Evolutionary conservation across 1,140 invertebrate genomes (phyloP).

Genomic region (Pentalonia nigronervosa): DNA sequence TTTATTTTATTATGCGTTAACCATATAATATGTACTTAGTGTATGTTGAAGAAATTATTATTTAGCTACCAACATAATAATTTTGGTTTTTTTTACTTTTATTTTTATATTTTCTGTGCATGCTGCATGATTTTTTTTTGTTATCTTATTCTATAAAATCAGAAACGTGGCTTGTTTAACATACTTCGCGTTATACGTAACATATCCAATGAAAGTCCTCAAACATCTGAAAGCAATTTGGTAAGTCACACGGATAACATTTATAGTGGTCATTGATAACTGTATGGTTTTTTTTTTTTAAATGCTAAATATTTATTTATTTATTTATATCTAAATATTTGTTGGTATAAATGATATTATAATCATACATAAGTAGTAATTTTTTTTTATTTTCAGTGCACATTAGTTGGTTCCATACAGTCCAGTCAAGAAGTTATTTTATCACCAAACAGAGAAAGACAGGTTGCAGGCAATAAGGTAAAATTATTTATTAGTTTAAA

Average conservation of each 20-base stretch:
- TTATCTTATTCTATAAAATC: constrained; percentile 41
- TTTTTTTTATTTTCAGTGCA: constrained; percentile 70
- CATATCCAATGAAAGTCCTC: constrained; percentile 40
- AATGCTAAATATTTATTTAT: too few relatives aligned
- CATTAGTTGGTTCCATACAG: constrained; percentile 88
- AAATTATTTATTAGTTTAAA: not conserved
- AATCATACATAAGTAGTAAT: not conserved
- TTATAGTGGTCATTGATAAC: constrained; percentile 16
- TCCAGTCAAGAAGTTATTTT: constrained; percentile 88
- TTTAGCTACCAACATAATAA: not conserved
- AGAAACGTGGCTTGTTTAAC: constrained; percentile 53
- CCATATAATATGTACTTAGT: not conserved
- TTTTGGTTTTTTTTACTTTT: not conserved
- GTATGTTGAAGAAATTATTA: not conserved
- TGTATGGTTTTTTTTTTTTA: not conserved
- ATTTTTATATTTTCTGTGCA: constrained; percentile 41
- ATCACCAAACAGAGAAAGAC: constrained; percentile 86
- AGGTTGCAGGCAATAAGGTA: constrained; percentile 66
- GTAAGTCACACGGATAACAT: constrained; percentile 45
- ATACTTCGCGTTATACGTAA: constrained; percentile 55
- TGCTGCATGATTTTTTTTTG: constrained; percentile 45
- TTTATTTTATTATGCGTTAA: not conserved
- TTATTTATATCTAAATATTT: not conserved
- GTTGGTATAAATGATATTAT: not conserved
- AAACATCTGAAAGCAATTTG: constrained; percentile 54